Base-by-base conservation (phyloP, 2,888 invertebrate species). In the Corythucha ciliata region DNA sequence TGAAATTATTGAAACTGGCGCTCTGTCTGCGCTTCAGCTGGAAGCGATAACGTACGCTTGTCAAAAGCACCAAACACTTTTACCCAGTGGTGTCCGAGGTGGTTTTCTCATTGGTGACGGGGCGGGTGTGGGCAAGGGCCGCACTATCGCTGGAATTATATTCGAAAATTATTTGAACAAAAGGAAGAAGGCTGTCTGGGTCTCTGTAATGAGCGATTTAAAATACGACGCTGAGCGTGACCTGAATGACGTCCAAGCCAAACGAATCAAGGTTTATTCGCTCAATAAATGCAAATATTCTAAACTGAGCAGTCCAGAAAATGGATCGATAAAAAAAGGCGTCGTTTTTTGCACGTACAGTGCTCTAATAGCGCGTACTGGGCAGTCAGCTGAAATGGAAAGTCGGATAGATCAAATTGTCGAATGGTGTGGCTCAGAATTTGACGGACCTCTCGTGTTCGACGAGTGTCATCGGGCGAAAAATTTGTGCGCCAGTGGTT, bases 341-440 rank as follows among this genome's bases (percentile, higher is more conserved):
- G 94, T 98, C 1, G 83, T 99, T 63, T 99, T 98, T 72, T 83
- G 91, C 63, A 99, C 98, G 0, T 99, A 99, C 71, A 93, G 94
- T 0, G 92, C 97, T 3, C 75, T 99, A 29, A 98, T 99, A 65
- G 96, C 98, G 2, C 97, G 98, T 71, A 93, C 94, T 10, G 86
- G 88, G 64, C 83, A 87, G 58, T 77, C 77, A 41, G 75, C 74
- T 51, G 82, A 82, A 48, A 93, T 94, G 72, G 83, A 89, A 62
- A 90, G 93, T 12, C 72, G 98, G 24, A 76, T 98, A 63, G 93
- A 96, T 65, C 98, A 98, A 70, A 72, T 99, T 61, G 70, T 98
- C 62, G 92, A 97, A 67, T 99, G 98, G 98, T 96, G 92, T 69
- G 96, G 96, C 12, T 86, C 88, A 59, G 88, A 92, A 68, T 97